phyloP scores from a whole-genome alignment of 2,888 invertebrate species.

The Lepidonotus clava region DNA sequence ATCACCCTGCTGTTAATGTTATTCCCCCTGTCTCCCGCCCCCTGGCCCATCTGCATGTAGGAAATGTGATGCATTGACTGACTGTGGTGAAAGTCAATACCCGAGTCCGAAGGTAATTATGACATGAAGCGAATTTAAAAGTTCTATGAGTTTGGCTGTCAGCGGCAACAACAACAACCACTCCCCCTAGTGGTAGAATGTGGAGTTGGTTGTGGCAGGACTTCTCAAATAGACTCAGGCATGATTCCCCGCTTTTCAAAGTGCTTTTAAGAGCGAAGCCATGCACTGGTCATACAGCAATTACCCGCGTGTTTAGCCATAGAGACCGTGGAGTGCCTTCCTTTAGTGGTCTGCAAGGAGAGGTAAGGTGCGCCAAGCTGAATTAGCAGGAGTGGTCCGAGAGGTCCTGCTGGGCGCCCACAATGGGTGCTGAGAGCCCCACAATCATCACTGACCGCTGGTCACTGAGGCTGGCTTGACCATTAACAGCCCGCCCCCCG shows the following conservation, averaged over 20 bases:
- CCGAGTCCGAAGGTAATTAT: too few relatives aligned
- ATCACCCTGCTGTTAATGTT: neutral
- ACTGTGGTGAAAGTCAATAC: neutral
- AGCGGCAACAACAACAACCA: too few relatives aligned
- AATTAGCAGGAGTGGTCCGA: neutral
- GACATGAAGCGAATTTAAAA: too few relatives aligned
- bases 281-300: neutral
- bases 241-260: too few relatives aligned
- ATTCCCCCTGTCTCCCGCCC: neutral
- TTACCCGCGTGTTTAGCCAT: neutral
- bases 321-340: neutral
- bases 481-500: slow-evolving; percentile 1
- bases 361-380: neutral
- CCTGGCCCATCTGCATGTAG: neutral
- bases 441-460: neutral
- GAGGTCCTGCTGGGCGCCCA: neutral
- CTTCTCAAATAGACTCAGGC: too few relatives aligned
- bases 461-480: neutral
- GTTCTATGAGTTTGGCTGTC: too few relatives aligned
- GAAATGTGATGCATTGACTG: neutral
- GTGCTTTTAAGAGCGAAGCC: too few relatives aligned
- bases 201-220: too few relatives aligned
- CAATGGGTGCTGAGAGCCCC: neutral
- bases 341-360: neutral
- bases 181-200: too few relatives aligned